These are phyloP conservation scores for Orthosia gracilis DNA, from an alignment of 2,888 invertebrate species.

Conservation along the genomic window DNA sequence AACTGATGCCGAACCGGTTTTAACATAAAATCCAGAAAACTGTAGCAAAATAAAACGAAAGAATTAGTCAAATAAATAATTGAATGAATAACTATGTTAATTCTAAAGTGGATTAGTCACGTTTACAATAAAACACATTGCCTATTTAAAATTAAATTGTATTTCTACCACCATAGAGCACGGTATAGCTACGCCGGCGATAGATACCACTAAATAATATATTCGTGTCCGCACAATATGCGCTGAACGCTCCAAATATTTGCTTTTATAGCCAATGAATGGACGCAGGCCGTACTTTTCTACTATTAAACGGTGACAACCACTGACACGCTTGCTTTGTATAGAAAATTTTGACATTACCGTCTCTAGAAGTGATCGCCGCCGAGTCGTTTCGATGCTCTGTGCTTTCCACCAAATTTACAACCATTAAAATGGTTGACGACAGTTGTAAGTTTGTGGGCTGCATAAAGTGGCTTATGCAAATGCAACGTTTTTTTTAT, in stretches of 20 bases:
- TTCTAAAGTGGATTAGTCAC: constrained; percentile 24
- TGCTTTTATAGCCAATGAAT: not conserved
- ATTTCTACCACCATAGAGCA: not conserved
- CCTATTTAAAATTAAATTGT: constrained; percentile 44
- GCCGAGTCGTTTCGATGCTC: not conserved
- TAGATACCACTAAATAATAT: not conserved
- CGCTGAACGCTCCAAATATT: not conserved
- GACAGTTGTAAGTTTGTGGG: constrained; percentile 52
- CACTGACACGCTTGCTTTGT: too few relatives aligned
- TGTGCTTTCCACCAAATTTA: constrained; percentile 32
- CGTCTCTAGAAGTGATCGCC: too few relatives aligned
- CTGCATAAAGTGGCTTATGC: constrained; percentile 70
- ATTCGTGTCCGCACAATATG: not conserved
- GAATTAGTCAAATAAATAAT: constrained; percentile 37
- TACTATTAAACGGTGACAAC: too few relatives aligned
- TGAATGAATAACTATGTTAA: constrained; percentile 45
- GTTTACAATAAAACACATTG: constrained; percentile 26
- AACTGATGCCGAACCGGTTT: not conserved
- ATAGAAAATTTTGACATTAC: too few relatives aligned
- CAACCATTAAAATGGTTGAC: constrained; percentile 46
- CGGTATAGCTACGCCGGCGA: not conserved
- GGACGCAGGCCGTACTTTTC: too few relatives aligned
- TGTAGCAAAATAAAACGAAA: constrained; percentile 12
- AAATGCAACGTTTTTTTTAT: constrained; percentile 72
- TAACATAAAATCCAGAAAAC: not conserved